A percentile compares a stretch with the other conserved stretches of the same genome.
These are phyloP conservation scores for Pachypanchax playfairii DNA, from an alignment of 2,113 vertebrate genomes.

Conservation along the genomic window DNA sequence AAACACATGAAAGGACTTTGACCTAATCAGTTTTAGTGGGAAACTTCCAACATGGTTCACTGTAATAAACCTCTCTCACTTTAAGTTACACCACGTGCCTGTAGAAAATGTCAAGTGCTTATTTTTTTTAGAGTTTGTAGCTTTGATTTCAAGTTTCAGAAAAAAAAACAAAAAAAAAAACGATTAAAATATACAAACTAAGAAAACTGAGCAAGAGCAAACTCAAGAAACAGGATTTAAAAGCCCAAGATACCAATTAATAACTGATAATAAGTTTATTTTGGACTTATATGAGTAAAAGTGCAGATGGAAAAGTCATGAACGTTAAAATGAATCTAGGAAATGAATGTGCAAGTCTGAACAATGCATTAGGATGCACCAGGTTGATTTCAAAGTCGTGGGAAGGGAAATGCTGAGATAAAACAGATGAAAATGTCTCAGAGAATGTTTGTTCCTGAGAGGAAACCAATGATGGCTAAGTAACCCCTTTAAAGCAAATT, in stretches of 20 bases:
- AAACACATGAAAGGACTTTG: too few species aligned
- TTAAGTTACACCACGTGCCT: neutral
- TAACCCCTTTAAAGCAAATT: slow-evolving; percentile 20
- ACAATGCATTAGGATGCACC: slow-evolving; percentile 59
- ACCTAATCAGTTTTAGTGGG: neutral
- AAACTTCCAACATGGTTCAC: neutral
- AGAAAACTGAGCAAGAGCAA: slow-evolving; percentile 10
- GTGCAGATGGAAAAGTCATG: slow-evolving; percentile 35
- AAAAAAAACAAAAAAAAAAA: neutral
- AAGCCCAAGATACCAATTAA: too few species aligned
- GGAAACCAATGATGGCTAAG: slow-evolving; percentile 38
- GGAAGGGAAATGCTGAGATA: slow-evolving; percentile 51
- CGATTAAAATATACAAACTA: too few species aligned
- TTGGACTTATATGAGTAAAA: slow-evolving; percentile 9
- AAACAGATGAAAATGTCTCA: slow-evolving; percentile 40
- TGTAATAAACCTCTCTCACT: neutral
- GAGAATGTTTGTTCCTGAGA: slow-evolving; percentile 32
- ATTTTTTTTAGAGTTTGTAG: neutral
- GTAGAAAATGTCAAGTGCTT: neutral
- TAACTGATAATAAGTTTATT: too few species aligned
- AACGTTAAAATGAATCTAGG: slow-evolving; percentile 33
- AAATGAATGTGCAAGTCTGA: slow-evolving; percentile 45
- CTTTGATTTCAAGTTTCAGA: neutral
- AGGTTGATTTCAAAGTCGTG: slow-evolving; percentile 30
- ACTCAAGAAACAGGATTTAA: slow-evolving; percentile 17